Base-by-base conservation (phyloP, 2,797 vertebrate species). In the Neosilurus mollespiculum region DNA sequence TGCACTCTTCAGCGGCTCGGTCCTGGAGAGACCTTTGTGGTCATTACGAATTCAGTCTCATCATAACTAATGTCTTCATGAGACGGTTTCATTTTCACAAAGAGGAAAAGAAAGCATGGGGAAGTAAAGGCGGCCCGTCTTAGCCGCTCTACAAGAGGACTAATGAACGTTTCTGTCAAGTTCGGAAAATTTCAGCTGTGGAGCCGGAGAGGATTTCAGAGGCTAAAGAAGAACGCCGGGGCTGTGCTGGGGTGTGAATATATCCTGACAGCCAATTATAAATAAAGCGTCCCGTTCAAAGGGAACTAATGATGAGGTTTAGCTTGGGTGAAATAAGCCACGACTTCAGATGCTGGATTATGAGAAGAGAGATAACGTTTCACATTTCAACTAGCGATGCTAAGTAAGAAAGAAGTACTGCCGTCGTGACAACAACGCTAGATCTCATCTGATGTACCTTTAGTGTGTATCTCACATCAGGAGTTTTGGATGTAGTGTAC, bases 161-260 rank as follows among this genome's bases (percentile, higher is more conserved):
- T 87, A 86, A 88, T 88, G 84, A 86, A 85, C 78, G 78, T 66
- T 72, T 77, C 78, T 84, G 86, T 88, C 86, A 87, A 78, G 79
- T 83, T 84, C 62, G 12, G 78, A 78, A 70, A 81, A 51, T 73
- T 77, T 80, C 70, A 58, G 62, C 51, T 22, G 10, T 56, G 64
- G 37, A 78, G 62, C 30, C 9, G 59, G 66, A 64, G 66, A 82
- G 22, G 58, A 64, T 69, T 87, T 84, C 30, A 73, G 66, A 49
- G 53, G 53, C 53, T 20, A n/a, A 72, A 26, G 11, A 78, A 64
- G 37, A 43, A 43, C 37, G 22, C 54, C 51, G 58, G 71, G 58
- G 9, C 9, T 56, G 37, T 5, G 11, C 70, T 81, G 30, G 69
- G 64, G 72, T 72, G 84, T 59, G 53, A 81, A 86, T 75, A 79